Conservation (phyloP, 2,113 vertebrate genomes). For the Crotalus helleri region DNA sequence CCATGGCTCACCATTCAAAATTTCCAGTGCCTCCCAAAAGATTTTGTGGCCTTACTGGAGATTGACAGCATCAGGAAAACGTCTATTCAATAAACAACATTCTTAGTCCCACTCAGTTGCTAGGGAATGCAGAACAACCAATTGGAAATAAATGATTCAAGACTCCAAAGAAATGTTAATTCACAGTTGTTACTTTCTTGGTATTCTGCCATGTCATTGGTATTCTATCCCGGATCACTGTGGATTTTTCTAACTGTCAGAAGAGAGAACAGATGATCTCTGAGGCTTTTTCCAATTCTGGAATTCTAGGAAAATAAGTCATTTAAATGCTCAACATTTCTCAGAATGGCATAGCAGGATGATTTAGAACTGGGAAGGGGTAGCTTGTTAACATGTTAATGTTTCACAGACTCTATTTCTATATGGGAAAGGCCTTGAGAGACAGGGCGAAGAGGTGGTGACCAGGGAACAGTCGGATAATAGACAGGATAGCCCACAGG, state of each 20-base stretch:
- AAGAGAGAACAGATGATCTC: background rate
- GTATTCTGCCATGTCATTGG: background rate
- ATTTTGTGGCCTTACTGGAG: background rate
- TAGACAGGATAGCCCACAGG: no score
- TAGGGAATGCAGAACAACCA: background rate
- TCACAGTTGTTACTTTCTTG: background rate
- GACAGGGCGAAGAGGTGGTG: no score
- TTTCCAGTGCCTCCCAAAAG: background rate
- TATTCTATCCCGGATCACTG: background rate
- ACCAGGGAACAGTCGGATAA: no score
- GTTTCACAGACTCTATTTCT: background rate
- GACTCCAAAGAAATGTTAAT: background rate
- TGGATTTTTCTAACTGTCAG: background rate
- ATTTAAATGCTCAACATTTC: background rate
- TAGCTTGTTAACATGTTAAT: background rate
- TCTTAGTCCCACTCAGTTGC: background rate
- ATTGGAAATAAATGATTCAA: background rate
- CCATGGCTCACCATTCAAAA: background rate
- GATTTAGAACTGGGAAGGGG: background rate
- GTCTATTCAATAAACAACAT: background rate
- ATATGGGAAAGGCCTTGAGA: no score
- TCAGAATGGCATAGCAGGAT: background rate
- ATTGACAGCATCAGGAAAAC: background rate
- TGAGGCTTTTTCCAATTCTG: background rate
- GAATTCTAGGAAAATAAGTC: no score